phyloP scores from a whole-genome alignment of 2,797 vertebrate genomes.

The Fratercula arctica region DNA sequence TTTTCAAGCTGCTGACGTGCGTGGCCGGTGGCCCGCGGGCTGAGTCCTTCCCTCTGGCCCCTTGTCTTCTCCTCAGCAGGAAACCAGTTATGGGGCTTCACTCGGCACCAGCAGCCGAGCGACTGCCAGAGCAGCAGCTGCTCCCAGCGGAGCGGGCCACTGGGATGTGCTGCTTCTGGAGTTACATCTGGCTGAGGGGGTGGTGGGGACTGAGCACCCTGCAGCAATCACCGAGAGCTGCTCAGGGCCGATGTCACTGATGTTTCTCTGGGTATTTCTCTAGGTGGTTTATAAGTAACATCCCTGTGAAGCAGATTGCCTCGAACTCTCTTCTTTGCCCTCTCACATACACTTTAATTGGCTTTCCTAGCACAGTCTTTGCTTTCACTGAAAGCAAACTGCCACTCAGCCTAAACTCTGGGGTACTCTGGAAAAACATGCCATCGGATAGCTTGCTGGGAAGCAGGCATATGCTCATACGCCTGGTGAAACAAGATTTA shows the following conservation, averaged over 20 bases:
- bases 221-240: background rate
- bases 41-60: background rate
- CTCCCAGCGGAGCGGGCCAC: accelerated
- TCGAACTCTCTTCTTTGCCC: background rate
- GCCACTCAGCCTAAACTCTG: background rate
- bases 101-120: accelerated
- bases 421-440: background rate
- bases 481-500: background rate
- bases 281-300: accelerated
- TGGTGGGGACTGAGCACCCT: background rate
- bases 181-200: too few relatives aligned
- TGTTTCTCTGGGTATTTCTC: background rate
- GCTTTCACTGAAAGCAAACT: background rate
- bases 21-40: background rate
- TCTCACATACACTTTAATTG: background rate
- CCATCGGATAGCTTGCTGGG: background rate
- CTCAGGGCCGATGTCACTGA: background rate
- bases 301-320: background rate
- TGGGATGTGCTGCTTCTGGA: background rate
- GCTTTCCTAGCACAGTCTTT: background rate
- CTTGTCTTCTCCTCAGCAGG: background rate
- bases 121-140: accelerated
- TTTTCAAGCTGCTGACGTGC: background rate
- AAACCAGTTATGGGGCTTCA: background rate
- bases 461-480: background rate